Evolutionary conservation across 2,888 invertebrate species (phyloP), one percentile per base, ranked within the genome.

Genomic region (Machimus rusticus): DNA sequence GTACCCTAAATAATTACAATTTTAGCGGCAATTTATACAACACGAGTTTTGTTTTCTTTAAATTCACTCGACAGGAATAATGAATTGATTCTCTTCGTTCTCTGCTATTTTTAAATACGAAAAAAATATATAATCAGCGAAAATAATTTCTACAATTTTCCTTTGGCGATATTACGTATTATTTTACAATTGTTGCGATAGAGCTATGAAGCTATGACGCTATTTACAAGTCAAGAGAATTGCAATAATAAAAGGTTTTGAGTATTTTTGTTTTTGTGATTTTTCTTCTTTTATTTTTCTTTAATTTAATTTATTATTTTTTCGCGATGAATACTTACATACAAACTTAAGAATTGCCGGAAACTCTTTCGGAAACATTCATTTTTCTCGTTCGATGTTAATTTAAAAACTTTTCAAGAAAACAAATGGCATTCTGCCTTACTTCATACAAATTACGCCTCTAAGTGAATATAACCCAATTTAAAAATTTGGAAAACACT

Each of bases 91-190:
- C n/a, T n/a, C 8, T 51, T 51, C 19, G 5, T 66, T 66, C 66
- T 66, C 14, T 23, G 57, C 23, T 66, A 66, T 28, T 1, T 28
- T 66, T 51, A 6, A 51, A 66, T 66, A 66, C 12, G 66, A 28
- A 12, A 66, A 66, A 66, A n/a, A 19, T 55, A 55, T 19, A 55
- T 19, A 66, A 66, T 14, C 66, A 12, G 66, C 66, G 12, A 12
- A 23, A 66, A 66, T 28, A 66, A 66, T 23, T 8, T 66, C 66
- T 28, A 66, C 14, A 66, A 23, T 66, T 66, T 2, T 66, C 66
- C 66, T 79, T 79, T 79, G 79, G 79, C 79, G 79, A 79, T 51
- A 79, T 79, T 79, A 79, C 79, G 79, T 51, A 79, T 78, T 78
- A 78, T 79, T 51, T 79, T 79, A 79, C 79, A 79, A 5, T 23